Conservation (phyloP, 2,797 vertebrate species). For the Coccyzus lansbergi region DNA sequence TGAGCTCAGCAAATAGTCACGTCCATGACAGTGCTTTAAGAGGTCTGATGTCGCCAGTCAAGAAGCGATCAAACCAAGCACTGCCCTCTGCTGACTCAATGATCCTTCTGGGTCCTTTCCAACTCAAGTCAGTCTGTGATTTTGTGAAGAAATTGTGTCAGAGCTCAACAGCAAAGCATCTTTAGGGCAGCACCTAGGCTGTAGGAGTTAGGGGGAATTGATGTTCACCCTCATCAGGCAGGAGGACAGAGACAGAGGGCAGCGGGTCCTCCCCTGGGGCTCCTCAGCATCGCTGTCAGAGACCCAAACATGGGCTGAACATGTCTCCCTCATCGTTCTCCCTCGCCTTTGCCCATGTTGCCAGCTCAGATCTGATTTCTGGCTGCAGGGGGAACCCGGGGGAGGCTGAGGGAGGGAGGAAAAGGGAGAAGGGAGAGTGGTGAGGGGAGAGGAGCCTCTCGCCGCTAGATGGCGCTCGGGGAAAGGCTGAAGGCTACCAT, state of each 20-base stretch:
- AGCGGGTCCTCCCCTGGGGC: fast-evolving
- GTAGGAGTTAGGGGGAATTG: fast-evolving
- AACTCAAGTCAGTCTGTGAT: too few species aligned
- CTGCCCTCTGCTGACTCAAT: constrained; percentile 65
- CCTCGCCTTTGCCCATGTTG: background rate
- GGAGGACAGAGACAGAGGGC: background rate
- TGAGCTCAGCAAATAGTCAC: background rate
- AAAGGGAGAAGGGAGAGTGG: too few species aligned
- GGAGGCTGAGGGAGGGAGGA: background rate
- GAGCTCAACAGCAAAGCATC: background rate
- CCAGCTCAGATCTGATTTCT: background rate
- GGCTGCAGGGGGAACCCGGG: background rate
- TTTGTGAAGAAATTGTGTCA: background rate
- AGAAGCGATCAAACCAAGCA: constrained; percentile 27
- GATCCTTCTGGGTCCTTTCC: too few species aligned
- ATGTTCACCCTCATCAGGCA: fast-evolving
- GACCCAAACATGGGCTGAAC: fast-evolving
- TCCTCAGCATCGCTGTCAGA: background rate
- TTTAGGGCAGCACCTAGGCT: background rate
- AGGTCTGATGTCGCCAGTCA: background rate
- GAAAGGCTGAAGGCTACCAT: background rate
- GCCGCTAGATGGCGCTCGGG: constrained; percentile 37
- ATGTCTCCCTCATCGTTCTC: fast-evolving
- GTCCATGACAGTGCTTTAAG: background rate
- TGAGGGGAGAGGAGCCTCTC: background rate